These are phyloP conservation scores for Sebastes ruberrimus DNA, from an alignment of 2,797 vertebrate genomes.

Conservation along the genomic window DNA sequence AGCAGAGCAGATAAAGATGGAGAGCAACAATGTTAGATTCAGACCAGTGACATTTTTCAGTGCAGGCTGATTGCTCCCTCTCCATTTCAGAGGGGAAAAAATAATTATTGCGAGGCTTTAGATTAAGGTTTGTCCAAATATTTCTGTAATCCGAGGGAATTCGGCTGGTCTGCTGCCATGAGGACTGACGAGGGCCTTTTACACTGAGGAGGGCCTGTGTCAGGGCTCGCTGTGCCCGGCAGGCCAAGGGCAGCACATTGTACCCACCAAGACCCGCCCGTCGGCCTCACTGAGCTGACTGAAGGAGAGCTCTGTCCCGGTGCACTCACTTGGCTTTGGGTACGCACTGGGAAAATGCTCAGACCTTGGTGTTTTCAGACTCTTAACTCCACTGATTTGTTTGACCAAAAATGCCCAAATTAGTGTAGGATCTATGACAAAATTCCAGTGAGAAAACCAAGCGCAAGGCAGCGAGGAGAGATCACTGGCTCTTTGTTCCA, in stretches of 20 bases:
- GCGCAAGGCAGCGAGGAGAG: conserved; percentile 15
- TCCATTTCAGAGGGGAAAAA: conserved; percentile 42
- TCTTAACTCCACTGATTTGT: conserved; percentile 73
- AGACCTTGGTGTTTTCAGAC: conserved; percentile 71
- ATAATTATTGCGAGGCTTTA: conserved; percentile 56
- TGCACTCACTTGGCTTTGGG: conserved; percentile 56
- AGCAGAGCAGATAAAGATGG: background rate
- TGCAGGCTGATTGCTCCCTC: conserved; percentile 21
- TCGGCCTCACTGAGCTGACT: conserved; percentile 55
- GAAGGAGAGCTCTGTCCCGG: conserved; percentile 77
- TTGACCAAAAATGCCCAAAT: conserved; percentile 69
- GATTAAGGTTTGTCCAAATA: conserved; percentile 77
- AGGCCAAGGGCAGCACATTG: conserved; percentile 64
- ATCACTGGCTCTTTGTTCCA: conserved; percentile 58
- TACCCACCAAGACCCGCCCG: conserved; percentile 55
- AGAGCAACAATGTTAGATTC: background rate
- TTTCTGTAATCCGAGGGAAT: conserved; percentile 76
- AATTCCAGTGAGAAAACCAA: conserved; percentile 58
- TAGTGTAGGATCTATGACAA: conserved; percentile 54
- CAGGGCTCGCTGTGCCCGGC: conserved; percentile 46
- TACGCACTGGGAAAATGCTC: conserved; percentile 55
- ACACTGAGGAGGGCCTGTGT: conserved; percentile 73
- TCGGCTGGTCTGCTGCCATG: conserved; percentile 56
- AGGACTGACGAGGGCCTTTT: conserved; percentile 59
- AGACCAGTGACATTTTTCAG: conserved; percentile 31